Conservation (phyloP, 2,888 invertebrate genomes). For the Metallyticus violacea region DNA sequence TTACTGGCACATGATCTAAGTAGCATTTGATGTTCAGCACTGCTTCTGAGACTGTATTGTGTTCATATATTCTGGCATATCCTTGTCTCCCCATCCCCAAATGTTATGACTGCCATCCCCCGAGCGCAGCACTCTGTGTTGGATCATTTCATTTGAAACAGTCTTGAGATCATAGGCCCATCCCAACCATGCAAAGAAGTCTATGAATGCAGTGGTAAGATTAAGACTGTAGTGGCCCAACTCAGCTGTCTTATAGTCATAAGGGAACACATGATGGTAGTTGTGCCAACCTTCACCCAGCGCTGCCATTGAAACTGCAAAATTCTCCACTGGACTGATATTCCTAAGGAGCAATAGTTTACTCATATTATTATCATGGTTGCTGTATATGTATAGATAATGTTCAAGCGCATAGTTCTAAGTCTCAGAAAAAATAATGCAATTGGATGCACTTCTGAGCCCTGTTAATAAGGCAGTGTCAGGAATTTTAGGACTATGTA, state of each 20-base stretch:
- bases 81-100: constrained; percentile 29
- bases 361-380: not conserved
- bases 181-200: constrained; percentile 61
- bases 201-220: constrained; percentile 48
- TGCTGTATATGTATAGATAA: too few species aligned
- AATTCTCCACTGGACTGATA: constrained; percentile 70
- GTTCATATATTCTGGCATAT: constrained; percentile 1
- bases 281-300: constrained; percentile 84
- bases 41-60: not conserved
- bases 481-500: too few species aligned
- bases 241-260: constrained; percentile 47
- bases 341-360: constrained; percentile 49
- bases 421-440: too few species aligned
- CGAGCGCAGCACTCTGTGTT: constrained; percentile 66
- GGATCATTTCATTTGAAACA: constrained; percentile 66
- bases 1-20: not conserved
- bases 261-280: constrained; percentile 73
- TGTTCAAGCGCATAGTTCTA: too few species aligned
- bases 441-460: too few species aligned
- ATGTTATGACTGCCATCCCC: constrained; percentile 64
- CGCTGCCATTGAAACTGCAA: constrained; percentile 69
- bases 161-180: constrained; percentile 86
- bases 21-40: not conserved
- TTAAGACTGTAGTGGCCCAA: constrained; percentile 49
- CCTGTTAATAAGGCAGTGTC: too few species aligned